Evolutionary conservation across 2,113 vertebrate genomes (phyloP), one percentile per base, ranked within the genome.

Genomic region (Rafetus swinhoei): DNA sequence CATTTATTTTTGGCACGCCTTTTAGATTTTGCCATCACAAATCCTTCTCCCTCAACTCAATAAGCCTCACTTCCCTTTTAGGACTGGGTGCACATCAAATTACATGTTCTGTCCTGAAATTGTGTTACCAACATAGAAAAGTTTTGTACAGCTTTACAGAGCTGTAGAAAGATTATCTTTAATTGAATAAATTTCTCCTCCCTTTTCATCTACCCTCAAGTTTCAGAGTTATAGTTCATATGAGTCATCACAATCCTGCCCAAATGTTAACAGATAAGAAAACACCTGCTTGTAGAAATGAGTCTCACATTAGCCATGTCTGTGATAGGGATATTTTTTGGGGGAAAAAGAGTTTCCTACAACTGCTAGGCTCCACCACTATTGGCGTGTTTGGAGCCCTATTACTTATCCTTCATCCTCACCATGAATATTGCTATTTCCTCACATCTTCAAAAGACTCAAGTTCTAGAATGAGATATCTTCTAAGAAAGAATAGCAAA

Each of bases 371-470:
- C 25, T 72, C 60, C 54, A 77, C 3, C 2, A 88, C 7, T 50
- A 21, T 16, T 53, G 84, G 2, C 1, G n/a, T 12, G 11, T 19
- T 15, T 27, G 9, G 13, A 90, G 53, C 7, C 16, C 18, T 35
- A 2, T n/a, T 35, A 59, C 0, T 0, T 21, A 2, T 3, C 80
- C 69, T 35, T 89, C 85, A 85, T 2, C 13, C 50, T 5, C 3
- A 1, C 18, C 65, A 9, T 0, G 3, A 86, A 84, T 0, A 10
- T 18, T 29, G 25, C 35, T 56, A 59, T 52, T 35, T 21, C 2
- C 16, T 65, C 18, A 69, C 16, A 52, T 39, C 52, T 1, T 4
- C 35, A 92, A 39, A 92, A 6, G 10, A 35, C 22, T 76, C 21
- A 50, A 50, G 22, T 25, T 45, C 14, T 76, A 21, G 72, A 85